Evolutionary conservation across 1,140 invertebrate species (phyloP).

Genomic region (Microplitis mediator): DNA sequence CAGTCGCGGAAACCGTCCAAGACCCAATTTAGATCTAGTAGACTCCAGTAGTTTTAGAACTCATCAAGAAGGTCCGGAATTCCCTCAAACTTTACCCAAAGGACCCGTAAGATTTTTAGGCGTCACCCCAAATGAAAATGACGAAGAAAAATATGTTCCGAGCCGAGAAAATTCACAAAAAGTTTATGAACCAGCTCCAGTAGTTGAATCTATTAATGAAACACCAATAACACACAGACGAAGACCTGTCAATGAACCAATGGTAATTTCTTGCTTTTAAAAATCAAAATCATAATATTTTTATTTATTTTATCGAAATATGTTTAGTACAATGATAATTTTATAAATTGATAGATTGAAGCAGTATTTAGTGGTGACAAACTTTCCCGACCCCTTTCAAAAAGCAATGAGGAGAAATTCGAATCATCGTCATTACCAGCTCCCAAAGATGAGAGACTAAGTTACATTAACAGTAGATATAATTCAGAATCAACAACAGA

Average conservation of each 20-base stretch:
- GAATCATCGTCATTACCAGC: conserved; percentile 27
- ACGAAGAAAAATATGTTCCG: conserved; percentile 50
- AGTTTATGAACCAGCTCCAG: conserved; percentile 44
- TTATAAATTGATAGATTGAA: conserved; percentile 32
- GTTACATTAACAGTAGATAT: conserved; percentile 29
- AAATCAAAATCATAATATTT: conserved; percentile 8
- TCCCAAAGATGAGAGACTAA: conserved; percentile 14
- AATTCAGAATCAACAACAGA: conserved; percentile 37
- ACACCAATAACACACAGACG: conserved; percentile 39
- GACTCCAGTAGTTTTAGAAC: conserved; percentile 81
- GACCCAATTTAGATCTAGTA: conserved; percentile 77
- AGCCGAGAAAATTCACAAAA: conserved; percentile 45
- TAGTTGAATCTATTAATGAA: conserved; percentile 45
- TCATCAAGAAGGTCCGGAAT: conserved; percentile 66
- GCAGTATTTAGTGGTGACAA: conserved; percentile 47
- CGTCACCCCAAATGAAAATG: conserved; percentile 65
- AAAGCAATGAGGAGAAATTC: conserved; percentile 32
- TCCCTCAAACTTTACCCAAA: conserved; percentile 62
- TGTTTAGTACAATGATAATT: neutral
- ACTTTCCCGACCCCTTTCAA: conserved; percentile 30
- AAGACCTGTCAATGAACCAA: conserved; percentile 36
- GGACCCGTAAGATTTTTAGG: conserved; percentile 66
- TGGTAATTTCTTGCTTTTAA: conserved; percentile 37
- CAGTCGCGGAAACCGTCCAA: conserved; percentile 65
- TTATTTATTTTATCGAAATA: neutral